Base-by-base conservation (phyloP, 2,113 vertebrate genomes). In the Scatophagus argus region DNA sequence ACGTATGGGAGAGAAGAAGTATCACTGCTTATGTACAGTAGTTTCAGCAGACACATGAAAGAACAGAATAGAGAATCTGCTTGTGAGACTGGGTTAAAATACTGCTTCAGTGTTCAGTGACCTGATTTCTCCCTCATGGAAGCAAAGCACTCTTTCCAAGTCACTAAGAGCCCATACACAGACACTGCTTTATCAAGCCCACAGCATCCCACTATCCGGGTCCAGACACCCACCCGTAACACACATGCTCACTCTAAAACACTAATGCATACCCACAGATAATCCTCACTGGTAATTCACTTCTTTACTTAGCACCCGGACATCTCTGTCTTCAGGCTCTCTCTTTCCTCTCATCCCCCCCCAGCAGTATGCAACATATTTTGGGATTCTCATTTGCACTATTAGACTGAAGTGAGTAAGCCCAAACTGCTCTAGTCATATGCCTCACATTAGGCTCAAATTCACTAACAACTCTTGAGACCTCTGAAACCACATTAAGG, bases 41-140 rank as follows among this genome's bases (percentile, higher is more conserved):
- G n/a, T 13, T 82, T 66, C 8, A 51, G 31, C 32, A 67, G 14
- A 68, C 47, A 62, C 69, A 23, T 60, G 23, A 63, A 54, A 41
- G 38, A 58, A 55, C 47, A 61, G 23, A 49, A 38, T 21, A 59
- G 32, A 23, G 65, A 67, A 64, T 27, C 46, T 38, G 46, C 64
- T 70, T 25, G 29, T 62, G 73, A 84, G 84, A 82, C 29, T 78
- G 58, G 79, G 85, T 87, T 89, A 65, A 82, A 78, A 65, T 79
- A 2, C 65, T 44, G 34, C 79, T 65, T 72, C 70, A 63, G 46
- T 87, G 81, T 74, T 88, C 79, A 74, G 49, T 91, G 91, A 90
- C 89, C 91, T 87, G 84, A 85, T 86, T 90, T 80, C 44, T 83
- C 32, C 65, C 70, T 64, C 66, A 38, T 69, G 41, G 49, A 90